These are phyloP conservation scores for Gymnosoma rotundatum DNA, from an alignment of 2,888 invertebrate species.

Conservation along the genomic window DNA sequence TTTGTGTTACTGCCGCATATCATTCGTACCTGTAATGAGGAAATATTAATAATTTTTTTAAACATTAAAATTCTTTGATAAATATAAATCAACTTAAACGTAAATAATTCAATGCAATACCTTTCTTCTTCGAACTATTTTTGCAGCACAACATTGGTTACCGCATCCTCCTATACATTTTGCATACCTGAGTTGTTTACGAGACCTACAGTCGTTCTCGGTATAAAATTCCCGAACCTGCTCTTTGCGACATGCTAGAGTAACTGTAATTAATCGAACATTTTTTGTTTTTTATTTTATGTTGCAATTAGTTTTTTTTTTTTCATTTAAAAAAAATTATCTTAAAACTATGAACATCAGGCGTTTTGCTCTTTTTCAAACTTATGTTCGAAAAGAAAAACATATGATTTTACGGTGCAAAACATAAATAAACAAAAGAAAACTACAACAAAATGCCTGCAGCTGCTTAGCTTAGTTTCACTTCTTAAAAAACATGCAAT, in stretches of 20 bases:
- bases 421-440: too few relatives aligned
- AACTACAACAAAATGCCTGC: too few relatives aligned
- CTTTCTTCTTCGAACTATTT: conserved; percentile 96
- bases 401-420: too few relatives aligned
- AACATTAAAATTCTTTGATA: background rate
- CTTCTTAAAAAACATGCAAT: too few relatives aligned
- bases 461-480: too few relatives aligned
- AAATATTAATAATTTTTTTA: background rate
- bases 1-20: conserved; percentile 96
- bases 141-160: conserved; percentile 93
- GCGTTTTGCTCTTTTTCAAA: too few relatives aligned
- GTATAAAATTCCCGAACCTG: conserved; percentile 95
- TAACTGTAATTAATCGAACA: conserved; percentile 81
- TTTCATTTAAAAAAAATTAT: too few relatives aligned
- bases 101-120: conserved; percentile 82
- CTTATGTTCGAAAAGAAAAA: too few relatives aligned
- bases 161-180: conserved; percentile 92
- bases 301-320: background rate
- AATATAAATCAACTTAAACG: background rate
- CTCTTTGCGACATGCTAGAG: conserved; percentile 92
- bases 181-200: conserved; percentile 95
- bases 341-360: too few relatives aligned
- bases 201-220: conserved; percentile 94
- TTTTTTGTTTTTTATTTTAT: background rate
- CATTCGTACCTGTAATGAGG: conserved; percentile 88